phyloP scores from a whole-genome alignment of 2,888 invertebrate genomes.

The Chelonus formosanus region DNA sequence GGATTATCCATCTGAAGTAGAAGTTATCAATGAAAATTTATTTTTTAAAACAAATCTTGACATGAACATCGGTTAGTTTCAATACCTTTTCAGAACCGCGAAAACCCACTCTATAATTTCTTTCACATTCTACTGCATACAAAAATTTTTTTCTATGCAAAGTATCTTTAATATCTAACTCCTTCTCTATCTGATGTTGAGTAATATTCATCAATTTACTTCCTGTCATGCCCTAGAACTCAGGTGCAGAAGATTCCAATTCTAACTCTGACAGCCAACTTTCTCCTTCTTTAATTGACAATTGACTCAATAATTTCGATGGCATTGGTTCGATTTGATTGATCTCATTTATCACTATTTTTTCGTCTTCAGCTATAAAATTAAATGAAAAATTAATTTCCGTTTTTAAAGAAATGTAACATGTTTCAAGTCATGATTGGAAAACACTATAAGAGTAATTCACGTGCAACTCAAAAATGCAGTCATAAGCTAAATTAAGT shows the following conservation, averaged over 20 bases:
- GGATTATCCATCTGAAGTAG: slow-evolving; percentile 57
- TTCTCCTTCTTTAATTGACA: slow-evolving; percentile 83
- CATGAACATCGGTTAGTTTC: neutral
- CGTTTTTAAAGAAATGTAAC: slow-evolving; percentile 2
- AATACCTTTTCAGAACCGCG: slow-evolving; percentile 61
- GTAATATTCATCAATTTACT: slow-evolving; percentile 82
- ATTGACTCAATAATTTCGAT: slow-evolving; percentile 75
- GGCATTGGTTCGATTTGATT: slow-evolving; percentile 45
- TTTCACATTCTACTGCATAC: slow-evolving; percentile 59
- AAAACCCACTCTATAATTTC: slow-evolving; percentile 53
- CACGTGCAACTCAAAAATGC: too few relatives aligned
- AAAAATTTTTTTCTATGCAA: slow-evolving; percentile 93
- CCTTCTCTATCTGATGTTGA: slow-evolving; percentile 86
- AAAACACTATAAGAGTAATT: neutral
- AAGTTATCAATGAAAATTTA: too few relatives aligned
- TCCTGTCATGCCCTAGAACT: slow-evolving; percentile 86
- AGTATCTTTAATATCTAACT: slow-evolving; percentile 81
- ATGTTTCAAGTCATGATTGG: neutral
- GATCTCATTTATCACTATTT: slow-evolving; percentile 67
- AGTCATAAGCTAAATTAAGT: too few relatives aligned
- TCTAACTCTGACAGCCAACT: slow-evolving; percentile 84
- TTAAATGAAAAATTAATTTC: neutral
- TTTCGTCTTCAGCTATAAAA: slow-evolving; percentile 72
- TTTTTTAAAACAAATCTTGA: neutral
- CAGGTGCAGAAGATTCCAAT: slow-evolving; percentile 80